phyloP scores from a whole-genome alignment of 1,140 invertebrate species.

The Globodera ellingtonae region DNA sequence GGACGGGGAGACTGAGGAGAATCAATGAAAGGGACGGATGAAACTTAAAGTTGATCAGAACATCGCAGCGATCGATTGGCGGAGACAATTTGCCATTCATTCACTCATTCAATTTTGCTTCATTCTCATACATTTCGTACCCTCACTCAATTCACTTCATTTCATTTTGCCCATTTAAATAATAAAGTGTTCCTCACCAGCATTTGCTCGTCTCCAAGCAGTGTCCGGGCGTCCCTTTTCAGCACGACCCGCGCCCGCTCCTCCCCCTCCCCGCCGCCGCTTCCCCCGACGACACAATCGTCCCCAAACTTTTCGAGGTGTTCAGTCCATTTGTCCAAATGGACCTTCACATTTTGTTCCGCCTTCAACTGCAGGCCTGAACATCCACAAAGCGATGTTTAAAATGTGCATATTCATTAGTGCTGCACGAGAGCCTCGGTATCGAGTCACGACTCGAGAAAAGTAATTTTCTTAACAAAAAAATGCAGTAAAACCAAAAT shows the following conservation, averaged over 20 bases:
- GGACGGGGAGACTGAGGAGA: not conserved
- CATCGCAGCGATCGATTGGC: not conserved
- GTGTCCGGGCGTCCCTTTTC: constrained; percentile 52
- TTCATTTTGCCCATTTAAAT: too few relatives aligned
- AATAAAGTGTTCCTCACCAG: constrained; percentile 35
- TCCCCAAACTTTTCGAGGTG: constrained; percentile 54
- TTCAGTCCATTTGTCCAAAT: constrained; percentile 58
- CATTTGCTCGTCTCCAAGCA: constrained; percentile 49
- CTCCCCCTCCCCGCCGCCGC: not conserved
- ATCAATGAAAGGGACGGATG: not conserved
- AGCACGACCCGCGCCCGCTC: constrained; percentile 48
- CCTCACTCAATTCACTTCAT: not conserved
- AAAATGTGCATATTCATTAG: too few relatives aligned
- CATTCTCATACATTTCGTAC: not conserved
- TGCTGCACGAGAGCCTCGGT: too few relatives aligned
- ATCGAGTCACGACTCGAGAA: too few relatives aligned
- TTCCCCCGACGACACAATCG: not conserved
- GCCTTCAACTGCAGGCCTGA: constrained; percentile 59
- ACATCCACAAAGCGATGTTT: constrained; percentile 20
- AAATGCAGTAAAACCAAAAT: too few relatives aligned
- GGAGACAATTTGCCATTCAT: too few relatives aligned
- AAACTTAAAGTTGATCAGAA: not conserved
- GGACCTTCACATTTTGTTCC: constrained; percentile 50
- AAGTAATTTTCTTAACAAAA: too few relatives aligned
- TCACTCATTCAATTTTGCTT: not conserved